Evolutionary conservation across 1,140 invertebrate genomes (phyloP), one percentile per base, ranked within the genome.

Genomic region (Anastatus disparis): DNA sequence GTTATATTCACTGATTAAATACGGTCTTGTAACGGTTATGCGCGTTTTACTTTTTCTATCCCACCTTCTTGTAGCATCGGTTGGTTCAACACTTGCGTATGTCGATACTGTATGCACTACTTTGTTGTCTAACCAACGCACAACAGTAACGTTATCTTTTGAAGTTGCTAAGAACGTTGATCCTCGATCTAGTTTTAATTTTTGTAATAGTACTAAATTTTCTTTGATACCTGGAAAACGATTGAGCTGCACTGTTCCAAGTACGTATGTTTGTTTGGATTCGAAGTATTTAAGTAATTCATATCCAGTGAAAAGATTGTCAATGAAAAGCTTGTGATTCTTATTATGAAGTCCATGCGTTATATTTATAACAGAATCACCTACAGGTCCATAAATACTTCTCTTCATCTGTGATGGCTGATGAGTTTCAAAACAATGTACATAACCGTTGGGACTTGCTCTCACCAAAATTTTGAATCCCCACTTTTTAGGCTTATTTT

Each of bases 401-500:
- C 31, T 63, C 15, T 15, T 26, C 2, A 2, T 46, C 27, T 15
- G 15, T 15, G 59, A 63, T 27, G 59, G 42, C 46, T 63, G 42
- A 31, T 63, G 27, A 17, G 46, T 63, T 48, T 63, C 38, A n/a
- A 61, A 48, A 48, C 59, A 27, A 48, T 63, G 59, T 40, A 48
- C 59, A 48, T 63, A 48, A 17, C 59, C 59, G 46, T 63, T 63
- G 27, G 42, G 55, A 20, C 42, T 61, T 20, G 58, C 58, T 44
- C 52, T 69, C 15, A 70, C 59, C 63, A 71, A 76, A 69, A 76
- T 58, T 68, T 76, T 76, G 35, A 76, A 58, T n/a, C 75, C 71
- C 69, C 75, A 76, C 56, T 82, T 83, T 61, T 78, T 76, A 9
- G 82, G 83, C 59, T 84, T 82, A 40, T 71, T 70, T n/a, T 72